Percentiles rank a stretch among this genome's conserved stretches.
These are phyloP conservation scores for Archips xylosteana DNA, from an alignment of 2,888 invertebrate species.

Conservation along the genomic window DNA sequence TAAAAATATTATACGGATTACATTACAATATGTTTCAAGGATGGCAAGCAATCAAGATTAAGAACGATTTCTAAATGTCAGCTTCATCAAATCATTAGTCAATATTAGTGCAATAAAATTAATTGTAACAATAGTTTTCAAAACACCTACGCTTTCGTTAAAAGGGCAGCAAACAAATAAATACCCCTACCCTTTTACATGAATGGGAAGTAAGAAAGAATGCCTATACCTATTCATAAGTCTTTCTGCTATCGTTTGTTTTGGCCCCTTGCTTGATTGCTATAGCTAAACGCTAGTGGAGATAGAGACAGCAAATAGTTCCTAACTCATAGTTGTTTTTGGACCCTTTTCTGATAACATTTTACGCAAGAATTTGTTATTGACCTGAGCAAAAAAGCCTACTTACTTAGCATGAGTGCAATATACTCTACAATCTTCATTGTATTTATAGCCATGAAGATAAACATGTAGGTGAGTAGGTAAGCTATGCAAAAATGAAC, in stretches of 20 bases:
- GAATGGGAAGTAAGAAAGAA: conserved; percentile 14
- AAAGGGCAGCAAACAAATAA: conserved; percentile 8
- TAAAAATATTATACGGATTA: no score
- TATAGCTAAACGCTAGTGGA: not conserved
- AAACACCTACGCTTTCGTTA: conserved; percentile 4
- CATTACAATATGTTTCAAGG: no score
- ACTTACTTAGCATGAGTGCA: conserved; percentile 25
- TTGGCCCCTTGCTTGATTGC: not conserved
- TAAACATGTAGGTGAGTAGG: conserved; percentile 22
- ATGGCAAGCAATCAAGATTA: no score
- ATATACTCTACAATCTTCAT: conserved; percentile 6
- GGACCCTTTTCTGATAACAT: not conserved
- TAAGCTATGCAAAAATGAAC: conserved; percentile 26
- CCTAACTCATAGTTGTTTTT: not conserved
- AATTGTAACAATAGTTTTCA: not conserved
- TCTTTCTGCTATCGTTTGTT: not conserved
- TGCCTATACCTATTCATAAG: conserved; percentile 4
- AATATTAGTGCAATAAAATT: not conserved
- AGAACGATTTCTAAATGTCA: no score
- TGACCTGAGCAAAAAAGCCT: not conserved
- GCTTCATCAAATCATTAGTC: not conserved
- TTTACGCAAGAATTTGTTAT: not conserved
- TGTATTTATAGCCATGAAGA: conserved; percentile 16
- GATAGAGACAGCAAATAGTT: not conserved
- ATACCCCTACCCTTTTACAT: conserved; percentile 15